These are phyloP conservation scores for Sthenelais limicola DNA, from an alignment of 2,888 invertebrate genomes.

Conservation along the genomic window DNA sequence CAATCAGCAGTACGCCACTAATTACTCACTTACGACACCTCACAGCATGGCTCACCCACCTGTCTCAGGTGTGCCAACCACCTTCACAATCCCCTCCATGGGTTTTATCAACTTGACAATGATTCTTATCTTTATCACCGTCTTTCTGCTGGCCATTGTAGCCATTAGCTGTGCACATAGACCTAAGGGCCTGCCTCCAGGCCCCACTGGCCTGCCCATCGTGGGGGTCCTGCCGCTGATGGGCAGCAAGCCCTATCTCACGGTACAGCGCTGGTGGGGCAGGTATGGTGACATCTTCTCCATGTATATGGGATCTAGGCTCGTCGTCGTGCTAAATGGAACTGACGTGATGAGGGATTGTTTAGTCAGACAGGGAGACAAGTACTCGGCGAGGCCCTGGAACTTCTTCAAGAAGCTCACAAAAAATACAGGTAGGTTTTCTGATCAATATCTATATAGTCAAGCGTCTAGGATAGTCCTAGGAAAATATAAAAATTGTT, in stretches of 20 bases:
- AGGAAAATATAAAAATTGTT: too few relatives aligned
- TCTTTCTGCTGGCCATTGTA: conserved; percentile 33
- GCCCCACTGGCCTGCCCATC: conserved; percentile 49
- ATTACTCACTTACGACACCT: too few relatives aligned
- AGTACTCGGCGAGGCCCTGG: conserved; percentile 53
- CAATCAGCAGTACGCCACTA: too few relatives aligned
- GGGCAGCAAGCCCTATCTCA: conserved; percentile 47
- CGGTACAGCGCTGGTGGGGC: conserved; percentile 50
- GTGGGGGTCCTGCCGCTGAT: conserved; percentile 50
- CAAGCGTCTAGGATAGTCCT: too few relatives aligned
- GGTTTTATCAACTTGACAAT: conserved; percentile 26
- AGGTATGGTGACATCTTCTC: conserved; percentile 55
- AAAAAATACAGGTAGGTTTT: conserved; percentile 49
- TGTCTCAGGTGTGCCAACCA: too few relatives aligned
- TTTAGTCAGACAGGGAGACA: conserved; percentile 52
- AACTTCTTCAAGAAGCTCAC: conserved; percentile 53
- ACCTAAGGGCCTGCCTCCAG: conserved; percentile 46
- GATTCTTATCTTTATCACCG: conserved; percentile 12
- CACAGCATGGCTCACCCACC: too few relatives aligned
- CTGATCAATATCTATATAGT: too few relatives aligned
- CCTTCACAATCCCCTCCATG: neutral
- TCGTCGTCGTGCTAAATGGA: conserved; percentile 55
- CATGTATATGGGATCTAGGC: conserved; percentile 51
- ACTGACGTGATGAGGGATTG: conserved; percentile 53
- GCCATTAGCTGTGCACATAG: neutral